Percentiles rank a stretch among this genome's conserved stretches.
Conservation (phyloP, 92 coral and sea anemone species). For the Epizoanthus fatuus region DNA sequence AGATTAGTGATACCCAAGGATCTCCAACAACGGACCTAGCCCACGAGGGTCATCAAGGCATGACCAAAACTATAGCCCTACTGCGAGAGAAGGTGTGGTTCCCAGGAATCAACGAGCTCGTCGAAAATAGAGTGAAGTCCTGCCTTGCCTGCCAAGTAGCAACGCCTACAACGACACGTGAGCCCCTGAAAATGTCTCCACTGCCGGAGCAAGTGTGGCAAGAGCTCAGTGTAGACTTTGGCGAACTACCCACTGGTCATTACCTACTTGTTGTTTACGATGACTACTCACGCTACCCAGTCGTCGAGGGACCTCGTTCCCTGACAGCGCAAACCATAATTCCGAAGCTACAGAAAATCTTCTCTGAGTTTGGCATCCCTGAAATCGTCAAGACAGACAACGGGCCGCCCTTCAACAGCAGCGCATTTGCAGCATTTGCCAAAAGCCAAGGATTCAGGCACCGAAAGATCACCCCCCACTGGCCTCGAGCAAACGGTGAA, state of each 20-base stretch:
- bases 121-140: conserved; percentile 16
- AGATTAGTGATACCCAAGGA: too few species aligned
- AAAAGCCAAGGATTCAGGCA: conserved; percentile 39
- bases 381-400: conserved; percentile 43
- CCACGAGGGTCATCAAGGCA: too few species aligned
- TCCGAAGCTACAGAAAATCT: conserved; percentile 31
- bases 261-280: too few species aligned
- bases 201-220: conserved; percentile 14
- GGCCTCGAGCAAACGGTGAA: conserved; percentile 52
- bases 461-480: conserved; percentile 42
- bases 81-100: neutral
- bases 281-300: too few species aligned
- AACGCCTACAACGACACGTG: conserved; percentile 30
- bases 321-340: conserved; percentile 14
- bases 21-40: too few species aligned
- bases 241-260: too few species aligned
- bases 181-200: conserved; percentile 34
- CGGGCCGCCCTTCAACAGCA: conserved; percentile 48
- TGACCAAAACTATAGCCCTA: conserved; percentile 61
- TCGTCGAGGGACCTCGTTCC: too few species aligned
- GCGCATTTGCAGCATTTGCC: conserved; percentile 22
- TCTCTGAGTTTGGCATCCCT: conserved; percentile 31
- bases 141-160: conserved; percentile 29
- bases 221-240: neutral
- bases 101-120: conserved; percentile 16